phyloP scores from a whole-genome alignment of 2,113 vertebrate species.

The Chloropsis cyanopogon region DNA sequence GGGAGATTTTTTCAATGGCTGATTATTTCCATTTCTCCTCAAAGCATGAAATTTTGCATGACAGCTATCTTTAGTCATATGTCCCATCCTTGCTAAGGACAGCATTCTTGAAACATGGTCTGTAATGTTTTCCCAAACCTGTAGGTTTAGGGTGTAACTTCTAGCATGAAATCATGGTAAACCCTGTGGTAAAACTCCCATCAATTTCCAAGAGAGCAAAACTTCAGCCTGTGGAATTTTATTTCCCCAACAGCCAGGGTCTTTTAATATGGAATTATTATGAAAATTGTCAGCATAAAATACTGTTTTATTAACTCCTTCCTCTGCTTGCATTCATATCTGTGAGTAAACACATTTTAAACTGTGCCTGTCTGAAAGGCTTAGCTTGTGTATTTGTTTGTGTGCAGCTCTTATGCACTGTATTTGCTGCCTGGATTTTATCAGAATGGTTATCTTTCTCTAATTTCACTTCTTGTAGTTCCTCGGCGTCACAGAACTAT shows the following conservation, averaged over 20 bases:
- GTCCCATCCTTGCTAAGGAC: background rate
- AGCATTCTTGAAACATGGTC: background rate
- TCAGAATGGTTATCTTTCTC: background rate
- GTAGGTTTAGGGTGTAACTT: background rate
- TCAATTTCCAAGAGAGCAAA: background rate
- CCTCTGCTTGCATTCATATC: rapidly evolving
- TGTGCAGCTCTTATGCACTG: background rate
- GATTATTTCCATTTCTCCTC: background rate
- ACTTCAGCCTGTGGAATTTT: background rate
- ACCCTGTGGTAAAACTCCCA: background rate
- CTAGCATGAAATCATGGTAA: background rate
- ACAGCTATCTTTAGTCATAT: background rate
- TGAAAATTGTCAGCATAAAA: background rate
- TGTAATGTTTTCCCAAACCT: background rate
- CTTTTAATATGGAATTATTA: background rate
- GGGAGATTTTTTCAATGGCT: background rate
- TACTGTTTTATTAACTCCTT: background rate
- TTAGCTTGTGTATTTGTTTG: background rate
- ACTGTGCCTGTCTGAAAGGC: background rate
- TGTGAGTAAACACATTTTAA: background rate
- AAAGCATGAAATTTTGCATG: background rate
- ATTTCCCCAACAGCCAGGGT: background rate
- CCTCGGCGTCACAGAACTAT: constrained; percentile 88
- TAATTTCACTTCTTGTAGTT: constrained; percentile 77
- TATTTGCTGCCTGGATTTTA: background rate